Conservation (phyloP, 1,140 invertebrate genomes). For the Aphidius ervi region DNA sequence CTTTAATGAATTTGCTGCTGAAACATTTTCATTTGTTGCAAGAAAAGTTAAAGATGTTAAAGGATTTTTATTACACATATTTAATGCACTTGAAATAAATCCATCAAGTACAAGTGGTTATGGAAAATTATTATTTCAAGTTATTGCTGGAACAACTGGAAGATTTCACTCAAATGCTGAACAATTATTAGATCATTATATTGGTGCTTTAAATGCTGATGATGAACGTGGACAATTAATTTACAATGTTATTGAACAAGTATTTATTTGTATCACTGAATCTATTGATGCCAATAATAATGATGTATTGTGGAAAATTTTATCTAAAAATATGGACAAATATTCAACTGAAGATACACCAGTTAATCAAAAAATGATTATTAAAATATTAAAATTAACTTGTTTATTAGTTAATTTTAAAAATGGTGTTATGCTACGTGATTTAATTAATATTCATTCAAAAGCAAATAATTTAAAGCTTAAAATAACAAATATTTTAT, state of each 20-base stretch:
- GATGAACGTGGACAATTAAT: constrained; percentile 56
- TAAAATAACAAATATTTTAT: constrained; percentile 33
- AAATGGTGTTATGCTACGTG: constrained; percentile 60
- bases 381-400: constrained; percentile 56
- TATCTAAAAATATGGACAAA: constrained; percentile 35
- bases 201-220: constrained; percentile 58
- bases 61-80: constrained; percentile 67
- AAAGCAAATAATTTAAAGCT: constrained; percentile 42
- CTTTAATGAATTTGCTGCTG: constrained; percentile 88
- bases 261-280: constrained; percentile 57
- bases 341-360: not conserved
- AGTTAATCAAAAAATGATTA: constrained; percentile 17
- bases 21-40: constrained; percentile 89
- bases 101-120: constrained; percentile 67
- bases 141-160: constrained; percentile 71
- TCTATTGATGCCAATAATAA: constrained; percentile 60
- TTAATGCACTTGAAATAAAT: constrained; percentile 63
- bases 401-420: constrained; percentile 60
- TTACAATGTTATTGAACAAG: constrained; percentile 60
- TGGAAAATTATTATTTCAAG: constrained; percentile 81
- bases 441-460: constrained; percentile 56
- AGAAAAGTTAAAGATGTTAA: constrained; percentile 80
- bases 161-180: constrained; percentile 79
- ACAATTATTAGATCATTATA: constrained; percentile 59
- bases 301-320: constrained; percentile 57